phyloP scores from a whole-genome alignment of 2,113 vertebrate genomes.

The Gnathonemus echidnorhynchus region DNA sequence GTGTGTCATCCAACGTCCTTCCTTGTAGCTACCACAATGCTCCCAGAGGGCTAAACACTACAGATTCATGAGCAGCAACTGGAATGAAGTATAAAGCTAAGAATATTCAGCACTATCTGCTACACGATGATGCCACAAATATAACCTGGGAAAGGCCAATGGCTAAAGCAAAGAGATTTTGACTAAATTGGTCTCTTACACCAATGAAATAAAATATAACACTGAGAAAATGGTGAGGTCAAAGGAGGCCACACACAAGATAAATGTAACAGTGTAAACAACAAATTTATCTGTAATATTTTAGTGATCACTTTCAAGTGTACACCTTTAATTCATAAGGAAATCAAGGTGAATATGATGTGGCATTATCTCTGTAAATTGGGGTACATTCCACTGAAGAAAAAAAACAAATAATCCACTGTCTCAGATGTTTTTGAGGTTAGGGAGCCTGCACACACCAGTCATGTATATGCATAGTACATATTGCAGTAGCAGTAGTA shows the following conservation, averaged over 20 bases:
- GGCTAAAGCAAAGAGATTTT: background rate
- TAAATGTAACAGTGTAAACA: background rate
- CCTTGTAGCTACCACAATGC: slow-evolving; percentile 72
- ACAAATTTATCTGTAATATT: background rate
- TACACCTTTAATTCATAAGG: background rate
- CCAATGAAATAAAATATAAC: background rate
- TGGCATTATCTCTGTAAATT: background rate
- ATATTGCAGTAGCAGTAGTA: background rate
- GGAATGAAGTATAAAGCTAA: slow-evolving; percentile 7
- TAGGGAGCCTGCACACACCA: background rate
- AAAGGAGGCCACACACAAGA: background rate
- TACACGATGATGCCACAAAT: background rate
- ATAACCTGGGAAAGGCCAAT: background rate
- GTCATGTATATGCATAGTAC: background rate
- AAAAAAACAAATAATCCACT: background rate
- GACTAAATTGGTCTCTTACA: background rate
- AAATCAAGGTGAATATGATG: background rate
- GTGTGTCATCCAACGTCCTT: slow-evolving; percentile 81
- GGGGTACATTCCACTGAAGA: background rate
- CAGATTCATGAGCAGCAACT: slow-evolving; percentile 28
- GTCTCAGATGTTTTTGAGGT: background rate
- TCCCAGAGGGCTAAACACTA: slow-evolving; percentile 41
- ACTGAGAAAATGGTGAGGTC: background rate
- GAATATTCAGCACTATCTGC: background rate
- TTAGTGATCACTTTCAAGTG: background rate